Percentiles rank a stretch among this genome's conserved stretches.
These are phyloP conservation scores for Sminthurides bifidus DNA, from an alignment of 1,140 invertebrate species.

Conservation along the genomic window DNA sequence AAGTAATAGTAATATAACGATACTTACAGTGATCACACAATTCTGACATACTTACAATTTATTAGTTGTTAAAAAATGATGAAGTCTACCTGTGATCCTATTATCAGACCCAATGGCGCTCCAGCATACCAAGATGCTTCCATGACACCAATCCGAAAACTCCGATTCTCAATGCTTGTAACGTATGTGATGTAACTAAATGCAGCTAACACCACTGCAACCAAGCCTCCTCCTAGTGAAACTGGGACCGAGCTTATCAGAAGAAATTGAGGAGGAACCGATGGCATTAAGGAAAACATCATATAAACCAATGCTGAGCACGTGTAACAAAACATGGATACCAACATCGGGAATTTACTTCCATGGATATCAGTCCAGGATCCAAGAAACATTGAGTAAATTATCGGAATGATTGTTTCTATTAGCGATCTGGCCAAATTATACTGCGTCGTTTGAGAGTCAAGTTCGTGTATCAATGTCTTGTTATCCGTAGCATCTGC, in stretches of 20 bases:
- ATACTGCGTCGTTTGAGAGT: slow-evolving; percentile 5
- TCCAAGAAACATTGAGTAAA: slow-evolving; percentile 26
- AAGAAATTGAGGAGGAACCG: slow-evolving; percentile 10
- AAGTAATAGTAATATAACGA: neutral
- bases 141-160: slow-evolving; percentile 25
- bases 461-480: too few relatives aligned
- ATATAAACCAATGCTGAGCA: slow-evolving; percentile 14
- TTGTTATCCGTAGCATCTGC: too few relatives aligned
- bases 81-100: slow-evolving; percentile 9
- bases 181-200: slow-evolving; percentile 20
- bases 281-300: slow-evolving; percentile 12
- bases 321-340: slow-evolving; percentile 17
- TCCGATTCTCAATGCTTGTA: slow-evolving; percentile 18
- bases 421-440: slow-evolving; percentile 16
- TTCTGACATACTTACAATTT: too few relatives aligned
- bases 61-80: neutral
- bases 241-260: slow-evolving; percentile 20
- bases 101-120: slow-evolving; percentile 14
- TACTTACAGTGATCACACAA: neutral
- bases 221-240: slow-evolving; percentile 18
- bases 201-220: slow-evolving; percentile 15
- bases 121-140: slow-evolving; percentile 25
- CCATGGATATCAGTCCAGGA: slow-evolving; percentile 25
- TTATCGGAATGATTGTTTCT: slow-evolving; percentile 20
- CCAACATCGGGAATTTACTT: slow-evolving; percentile 20